Evolutionary conservation across 1,140 invertebrate species (phyloP).

Genomic region (Drosophila nigromelanica): DNA sequence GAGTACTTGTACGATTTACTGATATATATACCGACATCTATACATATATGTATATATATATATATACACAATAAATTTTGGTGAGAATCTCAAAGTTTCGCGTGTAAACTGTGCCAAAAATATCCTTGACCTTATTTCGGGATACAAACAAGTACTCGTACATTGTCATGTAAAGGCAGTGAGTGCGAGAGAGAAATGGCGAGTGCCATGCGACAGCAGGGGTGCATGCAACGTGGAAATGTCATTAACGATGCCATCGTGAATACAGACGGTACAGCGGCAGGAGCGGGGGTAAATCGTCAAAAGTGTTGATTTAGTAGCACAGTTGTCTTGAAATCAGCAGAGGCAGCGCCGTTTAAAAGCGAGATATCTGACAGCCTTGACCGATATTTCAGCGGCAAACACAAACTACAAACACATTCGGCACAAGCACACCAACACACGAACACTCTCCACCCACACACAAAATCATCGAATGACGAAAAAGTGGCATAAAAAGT

Average conservation of each 20-base stretch:
- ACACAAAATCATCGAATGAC: constrained; percentile 22
- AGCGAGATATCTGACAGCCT: constrained; percentile 52
- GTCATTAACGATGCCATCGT: constrained; percentile 52
- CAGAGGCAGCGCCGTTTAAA: constrained; percentile 37
- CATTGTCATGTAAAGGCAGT: constrained; percentile 40
- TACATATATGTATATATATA: not conserved
- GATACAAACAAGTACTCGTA: constrained; percentile 15
- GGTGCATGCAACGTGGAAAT: constrained; percentile 42
- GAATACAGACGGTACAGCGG: constrained; percentile 17
- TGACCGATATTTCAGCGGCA: constrained; percentile 69
- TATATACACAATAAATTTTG: not conserved
- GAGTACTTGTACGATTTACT: not conserved
- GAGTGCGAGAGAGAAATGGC: not conserved
- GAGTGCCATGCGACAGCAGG: not conserved
- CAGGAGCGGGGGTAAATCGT: constrained; percentile 10
- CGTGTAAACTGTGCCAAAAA: constrained; percentile 26
- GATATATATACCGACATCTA: not conserved
- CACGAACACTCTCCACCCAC: constrained; percentile 13
- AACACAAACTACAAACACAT: constrained; percentile 48
- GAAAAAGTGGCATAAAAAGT: constrained; percentile 50
- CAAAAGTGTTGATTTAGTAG: constrained; percentile 56
- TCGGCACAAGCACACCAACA: constrained; percentile 12
- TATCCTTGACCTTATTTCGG: constrained; percentile 68
- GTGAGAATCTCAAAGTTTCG: constrained; percentile 9
- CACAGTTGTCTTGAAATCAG: constrained; percentile 49